Percentiles rank a stretch among this genome's conserved stretches.
These are phyloP conservation scores for Halichoerus grypus DNA, from an alignment of 2,113 vertebrate species.

Conservation along the genomic window DNA sequence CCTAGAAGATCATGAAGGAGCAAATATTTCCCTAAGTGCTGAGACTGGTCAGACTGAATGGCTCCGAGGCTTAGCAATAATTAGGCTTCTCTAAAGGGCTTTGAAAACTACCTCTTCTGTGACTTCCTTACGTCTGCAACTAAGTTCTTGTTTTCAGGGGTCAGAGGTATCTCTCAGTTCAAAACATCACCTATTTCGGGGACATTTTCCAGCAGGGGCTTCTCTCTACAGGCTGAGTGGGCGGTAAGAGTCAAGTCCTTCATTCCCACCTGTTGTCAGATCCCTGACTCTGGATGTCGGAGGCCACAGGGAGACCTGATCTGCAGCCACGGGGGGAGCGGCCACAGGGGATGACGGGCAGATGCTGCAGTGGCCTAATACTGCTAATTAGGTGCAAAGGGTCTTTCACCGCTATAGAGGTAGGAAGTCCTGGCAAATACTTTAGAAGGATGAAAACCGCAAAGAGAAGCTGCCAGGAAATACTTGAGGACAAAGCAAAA, in stretches of 20 bases:
- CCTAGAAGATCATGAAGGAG: not conserved
- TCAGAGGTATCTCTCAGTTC: not conserved
- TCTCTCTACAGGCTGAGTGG: not conserved
- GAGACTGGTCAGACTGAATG: not conserved
- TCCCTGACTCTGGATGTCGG: not conserved
- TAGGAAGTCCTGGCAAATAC: not conserved
- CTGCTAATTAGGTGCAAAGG: not conserved
- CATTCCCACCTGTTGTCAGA: not conserved
- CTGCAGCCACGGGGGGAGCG: too few relatives aligned
- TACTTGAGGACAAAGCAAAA: slow-evolving; percentile 5
- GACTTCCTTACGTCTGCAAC: slow-evolving; percentile 9
- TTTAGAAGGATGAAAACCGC: slow-evolving; percentile 14
- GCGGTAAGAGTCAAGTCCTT: not conserved
- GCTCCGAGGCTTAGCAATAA: not conserved
- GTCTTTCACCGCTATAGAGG: not conserved
- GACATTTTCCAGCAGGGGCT: not conserved
- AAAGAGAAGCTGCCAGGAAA: not conserved
- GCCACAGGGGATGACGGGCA: not conserved
- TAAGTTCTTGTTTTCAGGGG: not conserved
- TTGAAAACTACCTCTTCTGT: not conserved
- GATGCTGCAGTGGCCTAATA: not conserved
- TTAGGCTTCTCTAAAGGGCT: not conserved
- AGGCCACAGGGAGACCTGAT: not conserved
- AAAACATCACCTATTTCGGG: not conserved
- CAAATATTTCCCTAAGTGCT: not conserved